phyloP scores from a whole-genome alignment of 2,797 vertebrate genomes.

The Pseudotriccus pelzelni region DNA sequence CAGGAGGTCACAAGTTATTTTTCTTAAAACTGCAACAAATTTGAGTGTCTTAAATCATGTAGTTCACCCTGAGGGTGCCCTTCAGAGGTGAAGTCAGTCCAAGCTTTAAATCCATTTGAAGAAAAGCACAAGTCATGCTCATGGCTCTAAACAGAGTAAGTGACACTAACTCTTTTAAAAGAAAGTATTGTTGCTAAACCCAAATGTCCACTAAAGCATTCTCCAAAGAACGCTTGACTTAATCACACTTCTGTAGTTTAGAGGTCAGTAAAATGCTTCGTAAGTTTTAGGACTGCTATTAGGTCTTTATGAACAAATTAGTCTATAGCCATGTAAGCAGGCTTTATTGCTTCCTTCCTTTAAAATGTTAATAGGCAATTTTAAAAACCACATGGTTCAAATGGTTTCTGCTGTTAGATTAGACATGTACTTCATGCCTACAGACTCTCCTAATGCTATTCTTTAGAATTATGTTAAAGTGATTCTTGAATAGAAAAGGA shows the following conservation, averaged over 20 bases:
- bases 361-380: not conserved
- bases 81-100: not conserved
- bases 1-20: not conserved
- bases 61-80: not conserved
- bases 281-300: not conserved
- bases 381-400: not conserved
- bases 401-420: not conserved
- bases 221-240: not conserved
- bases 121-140: not conserved
- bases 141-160: not conserved
- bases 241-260: not conserved
- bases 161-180: not conserved
- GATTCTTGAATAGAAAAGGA: not conserved
- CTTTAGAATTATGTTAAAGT: not conserved
- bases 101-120: not conserved
- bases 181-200: not conserved
- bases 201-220: not conserved
- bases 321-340: not conserved
- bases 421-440: not conserved
- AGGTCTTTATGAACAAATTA: not conserved
- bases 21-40: not conserved
- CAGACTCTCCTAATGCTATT: not conserved
- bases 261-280: not conserved
- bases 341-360: not conserved
- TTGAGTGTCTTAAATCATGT: not conserved